phyloP scores from a whole-genome alignment of 92 coral and sea anemone species.

The Metridium senile region DNA sequence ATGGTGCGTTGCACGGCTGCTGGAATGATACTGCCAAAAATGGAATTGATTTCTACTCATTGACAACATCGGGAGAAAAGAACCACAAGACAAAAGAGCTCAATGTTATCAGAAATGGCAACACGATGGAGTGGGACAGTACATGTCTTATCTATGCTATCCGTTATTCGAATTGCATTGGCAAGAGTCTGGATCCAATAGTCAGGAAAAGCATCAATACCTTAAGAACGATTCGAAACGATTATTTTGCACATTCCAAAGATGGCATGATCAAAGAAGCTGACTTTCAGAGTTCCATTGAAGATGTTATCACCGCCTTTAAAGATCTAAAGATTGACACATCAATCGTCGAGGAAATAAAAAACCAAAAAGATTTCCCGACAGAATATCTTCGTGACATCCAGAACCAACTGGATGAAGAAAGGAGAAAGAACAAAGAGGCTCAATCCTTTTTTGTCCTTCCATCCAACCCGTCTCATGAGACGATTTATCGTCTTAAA shows the following conservation, averaged over 20 bases:
- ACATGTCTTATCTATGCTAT: conserved; percentile 56
- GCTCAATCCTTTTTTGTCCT: conserved; percentile 27
- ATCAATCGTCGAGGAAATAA: conserved; percentile 23
- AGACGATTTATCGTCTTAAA: conserved; percentile 9
- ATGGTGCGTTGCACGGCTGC: conserved; percentile 28
- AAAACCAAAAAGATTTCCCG: conserved; percentile 28
- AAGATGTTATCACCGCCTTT: conserved; percentile 7
- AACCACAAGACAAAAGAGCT: neutral
- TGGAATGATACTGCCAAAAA: conserved; percentile 56
- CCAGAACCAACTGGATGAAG: conserved; percentile 17
- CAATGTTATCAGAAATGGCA: conserved; percentile 28
- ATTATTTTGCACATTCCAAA: conserved; percentile 14
- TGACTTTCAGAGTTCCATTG: conserved; percentile 1
- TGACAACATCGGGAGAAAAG: neutral
- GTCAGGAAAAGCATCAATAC: conserved; percentile 23
- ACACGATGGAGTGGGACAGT: conserved; percentile 55
- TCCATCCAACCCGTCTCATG: conserved; percentile 34
- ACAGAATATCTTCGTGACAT: conserved; percentile 24
- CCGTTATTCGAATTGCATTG: conserved; percentile 52
- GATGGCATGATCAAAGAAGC: conserved; percentile 2
- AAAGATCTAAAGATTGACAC: conserved; percentile 7
- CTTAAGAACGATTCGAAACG: conserved; percentile 37
- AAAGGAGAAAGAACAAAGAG: conserved; percentile 18
- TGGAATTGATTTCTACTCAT: conserved; percentile 34
- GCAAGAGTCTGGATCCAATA: conserved; percentile 19